Evolutionary conservation across 2,888 invertebrate species (phyloP).

Genomic region (Diloba caeruleocephala): DNA sequence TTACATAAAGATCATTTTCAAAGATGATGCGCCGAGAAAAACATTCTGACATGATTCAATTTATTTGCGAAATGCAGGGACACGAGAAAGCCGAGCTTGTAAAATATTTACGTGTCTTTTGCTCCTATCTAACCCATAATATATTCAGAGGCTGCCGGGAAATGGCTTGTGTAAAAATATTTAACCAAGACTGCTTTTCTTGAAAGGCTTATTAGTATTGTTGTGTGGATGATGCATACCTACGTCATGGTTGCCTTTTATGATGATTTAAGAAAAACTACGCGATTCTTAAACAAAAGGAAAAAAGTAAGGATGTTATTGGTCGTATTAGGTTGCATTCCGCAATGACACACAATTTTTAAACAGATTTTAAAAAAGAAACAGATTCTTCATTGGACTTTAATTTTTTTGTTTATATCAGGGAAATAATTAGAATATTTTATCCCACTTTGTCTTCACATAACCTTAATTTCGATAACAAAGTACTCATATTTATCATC

Average conservation of each 20-base stretch:
- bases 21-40: constrained; percentile 20
- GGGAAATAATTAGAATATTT: too few species aligned
- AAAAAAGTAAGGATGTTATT: too few species aligned
- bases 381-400: too few species aligned
- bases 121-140: constrained; percentile 64
- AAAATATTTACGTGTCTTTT: constrained; percentile 74
- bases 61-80: constrained; percentile 45
- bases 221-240: not conserved
- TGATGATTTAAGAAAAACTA: not conserved
- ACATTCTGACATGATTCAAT: constrained; percentile 40
- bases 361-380: too few species aligned
- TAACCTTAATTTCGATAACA: too few species aligned
- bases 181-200: constrained; percentile 46
- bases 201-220: constrained; percentile 14
- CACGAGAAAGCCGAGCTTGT: constrained; percentile 62
- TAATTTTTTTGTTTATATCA: too few species aligned
- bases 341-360: too few species aligned
- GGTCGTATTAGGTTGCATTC: too few species aligned
- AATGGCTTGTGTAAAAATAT: constrained; percentile 69
- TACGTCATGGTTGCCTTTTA: not conserved
- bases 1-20: constrained; percentile 26
- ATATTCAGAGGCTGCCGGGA: constrained; percentile 69
- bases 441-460: too few species aligned
- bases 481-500: too few species aligned
- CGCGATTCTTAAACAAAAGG: too few species aligned